These are phyloP conservation scores for Quiscalus mexicanus DNA, from an alignment of 2,113 vertebrate species.

Conservation along the genomic window DNA sequence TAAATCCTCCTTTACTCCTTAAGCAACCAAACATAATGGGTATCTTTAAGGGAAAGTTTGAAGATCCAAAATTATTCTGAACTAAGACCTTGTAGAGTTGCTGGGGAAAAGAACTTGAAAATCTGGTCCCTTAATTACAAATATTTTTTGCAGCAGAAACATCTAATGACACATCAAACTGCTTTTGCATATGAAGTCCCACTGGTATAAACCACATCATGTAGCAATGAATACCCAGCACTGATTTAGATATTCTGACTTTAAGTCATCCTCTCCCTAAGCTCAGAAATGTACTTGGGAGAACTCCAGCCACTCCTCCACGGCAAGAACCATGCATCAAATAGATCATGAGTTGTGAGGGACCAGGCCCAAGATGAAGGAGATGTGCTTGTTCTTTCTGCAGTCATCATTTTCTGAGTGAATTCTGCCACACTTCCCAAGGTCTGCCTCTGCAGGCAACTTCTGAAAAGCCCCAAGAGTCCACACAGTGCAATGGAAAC, in stretches of 20 bases:
- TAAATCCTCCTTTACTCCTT: neutral
- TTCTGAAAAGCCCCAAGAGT: neutral
- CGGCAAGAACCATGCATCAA: neutral
- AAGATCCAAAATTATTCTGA: neutral
- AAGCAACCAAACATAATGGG: neutral
- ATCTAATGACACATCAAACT: neutral
- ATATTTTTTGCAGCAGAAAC: neutral
- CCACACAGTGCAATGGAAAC: accelerated
- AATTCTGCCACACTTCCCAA: neutral
- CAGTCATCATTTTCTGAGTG: neutral
- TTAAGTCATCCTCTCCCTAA: neutral
- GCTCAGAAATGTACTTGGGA: neutral
- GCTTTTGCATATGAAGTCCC: neutral
- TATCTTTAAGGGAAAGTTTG: neutral
- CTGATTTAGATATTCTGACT: neutral
- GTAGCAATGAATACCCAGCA: neutral
- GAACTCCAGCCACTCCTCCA: neutral
- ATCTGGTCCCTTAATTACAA: neutral
- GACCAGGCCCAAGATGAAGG: neutral
- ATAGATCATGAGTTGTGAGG: neutral
- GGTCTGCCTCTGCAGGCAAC: neutral
- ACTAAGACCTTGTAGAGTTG: neutral
- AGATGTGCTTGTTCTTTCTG: neutral
- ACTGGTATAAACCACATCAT: neutral
- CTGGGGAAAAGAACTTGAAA: neutral